These are phyloP conservation scores for Bungarus multicinctus DNA, from an alignment of 2,113 vertebrate genomes.

Conservation along the genomic window DNA sequence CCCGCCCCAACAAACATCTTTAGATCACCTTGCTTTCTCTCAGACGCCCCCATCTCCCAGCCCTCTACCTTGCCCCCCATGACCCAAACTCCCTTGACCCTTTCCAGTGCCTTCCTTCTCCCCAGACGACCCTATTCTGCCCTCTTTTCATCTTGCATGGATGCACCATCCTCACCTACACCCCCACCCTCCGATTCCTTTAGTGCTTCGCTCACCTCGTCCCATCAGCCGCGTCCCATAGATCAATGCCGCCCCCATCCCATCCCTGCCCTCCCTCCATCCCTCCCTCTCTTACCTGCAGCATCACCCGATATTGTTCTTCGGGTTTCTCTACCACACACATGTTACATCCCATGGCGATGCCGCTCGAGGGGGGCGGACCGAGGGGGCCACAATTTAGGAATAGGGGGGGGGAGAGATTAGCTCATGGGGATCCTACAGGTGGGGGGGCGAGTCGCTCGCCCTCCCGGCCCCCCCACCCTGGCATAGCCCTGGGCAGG, in stretches of 20 bases:
- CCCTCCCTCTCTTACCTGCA: conserved; percentile 80
- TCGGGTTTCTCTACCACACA: conserved; percentile 89
- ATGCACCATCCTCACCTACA: neutral
- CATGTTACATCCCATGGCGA: conserved; percentile 91
- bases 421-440: conserved; percentile 3
- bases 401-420: neutral
- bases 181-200: neutral
- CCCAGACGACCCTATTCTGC: neutral
- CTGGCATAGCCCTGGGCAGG: conserved; percentile 34
- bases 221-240: neutral
- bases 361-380: conserved; percentile 25
- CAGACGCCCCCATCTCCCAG: neutral
- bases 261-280: neutral
- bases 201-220: neutral
- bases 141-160: neutral
- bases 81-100: neutral
- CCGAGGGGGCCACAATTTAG: conserved; percentile 28
- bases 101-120: neutral
- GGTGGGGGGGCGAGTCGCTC: conserved; percentile 3
- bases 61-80: neutral
- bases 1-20: neutral
- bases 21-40: neutral
- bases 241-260: neutral
- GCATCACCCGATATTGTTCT: conserved; percentile 91
- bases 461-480: conserved; percentile 16